phyloP scores from a whole-genome alignment of 64 coral and sea anemone species.

The Pachyseris speciosa region DNA sequence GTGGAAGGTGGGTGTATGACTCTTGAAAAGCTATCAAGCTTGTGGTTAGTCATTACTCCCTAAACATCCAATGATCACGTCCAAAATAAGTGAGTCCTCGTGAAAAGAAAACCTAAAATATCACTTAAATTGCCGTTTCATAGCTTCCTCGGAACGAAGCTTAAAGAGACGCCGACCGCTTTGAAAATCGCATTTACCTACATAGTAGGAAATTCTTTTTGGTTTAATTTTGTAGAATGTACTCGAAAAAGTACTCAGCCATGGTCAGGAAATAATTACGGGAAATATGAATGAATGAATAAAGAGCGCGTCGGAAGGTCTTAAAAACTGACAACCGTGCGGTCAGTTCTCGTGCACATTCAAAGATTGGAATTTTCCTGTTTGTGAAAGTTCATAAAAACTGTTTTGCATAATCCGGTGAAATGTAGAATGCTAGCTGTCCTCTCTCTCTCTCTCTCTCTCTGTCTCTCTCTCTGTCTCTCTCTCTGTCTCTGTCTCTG shows the following conservation, averaged over 20 bases:
- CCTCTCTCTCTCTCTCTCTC: no score
- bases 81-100: no score
- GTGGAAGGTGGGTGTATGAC: not conserved
- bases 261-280: not conserved
- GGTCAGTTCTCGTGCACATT: no score
- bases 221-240: not conserved
- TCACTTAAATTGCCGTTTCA: not conserved
- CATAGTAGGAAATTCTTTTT: not conserved
- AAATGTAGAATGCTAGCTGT: no score
- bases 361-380: no score
- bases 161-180: not conserved
- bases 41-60: constrained; percentile 21
- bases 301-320: not conserved
- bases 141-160: no score
- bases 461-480: no score
- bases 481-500: no score
- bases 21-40: not conserved
- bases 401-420: no score
- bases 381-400: no score
- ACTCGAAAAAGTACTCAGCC: not conserved
- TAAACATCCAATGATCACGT: not conserved
- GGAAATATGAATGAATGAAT: no score
- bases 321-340: not conserved
- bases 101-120: not conserved
- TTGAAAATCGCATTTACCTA: not conserved